Conservation (phyloP, 2,113 vertebrate genomes). For the Odontesthes bonariensis region DNA sequence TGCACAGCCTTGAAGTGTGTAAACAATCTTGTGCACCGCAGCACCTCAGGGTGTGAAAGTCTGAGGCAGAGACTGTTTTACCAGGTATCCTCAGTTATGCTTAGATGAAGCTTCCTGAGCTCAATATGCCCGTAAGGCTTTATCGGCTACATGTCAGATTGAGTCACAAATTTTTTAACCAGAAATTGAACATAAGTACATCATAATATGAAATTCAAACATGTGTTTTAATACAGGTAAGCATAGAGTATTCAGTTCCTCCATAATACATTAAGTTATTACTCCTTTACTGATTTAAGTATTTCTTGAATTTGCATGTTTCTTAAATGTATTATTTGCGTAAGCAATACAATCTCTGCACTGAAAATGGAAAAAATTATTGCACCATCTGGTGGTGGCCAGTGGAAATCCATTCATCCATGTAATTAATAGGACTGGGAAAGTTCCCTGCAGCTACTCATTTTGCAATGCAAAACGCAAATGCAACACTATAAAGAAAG, state of each 20-base stretch:
- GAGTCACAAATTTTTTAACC: slow-evolving; percentile 47
- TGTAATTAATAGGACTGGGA: slow-evolving; percentile 56
- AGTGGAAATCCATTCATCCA: slow-evolving; percentile 41
- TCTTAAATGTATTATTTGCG: slow-evolving; percentile 37
- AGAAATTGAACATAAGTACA: slow-evolving; percentile 19
- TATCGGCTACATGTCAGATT: slow-evolving; percentile 49
- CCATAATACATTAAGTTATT: not conserved
- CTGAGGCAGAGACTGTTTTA: slow-evolving; percentile 55
- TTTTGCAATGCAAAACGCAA: slow-evolving; percentile 33
- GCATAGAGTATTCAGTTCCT: not conserved
- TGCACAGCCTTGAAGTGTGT: slow-evolving; percentile 58
- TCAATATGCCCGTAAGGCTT: slow-evolving; percentile 49
- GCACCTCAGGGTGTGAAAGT: slow-evolving; percentile 70
- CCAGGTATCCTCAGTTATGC: slow-evolving; percentile 40
- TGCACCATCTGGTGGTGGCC: slow-evolving; percentile 64
- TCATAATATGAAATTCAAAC: not conserved
- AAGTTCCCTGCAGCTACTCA: slow-evolving; percentile 50
- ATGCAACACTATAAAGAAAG: slow-evolving; percentile 48
- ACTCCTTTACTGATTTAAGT: not conserved
- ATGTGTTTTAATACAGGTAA: not conserved
- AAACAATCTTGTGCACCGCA: slow-evolving; percentile 73
- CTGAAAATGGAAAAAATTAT: slow-evolving; percentile 31
- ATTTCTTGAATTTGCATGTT: slow-evolving; percentile 9
- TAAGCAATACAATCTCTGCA: slow-evolving; percentile 1
- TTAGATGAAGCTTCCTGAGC: slow-evolving; percentile 56